Percentiles rank a stretch among this genome's conserved stretches.
phyloP scores from a whole-genome alignment of 2,113 vertebrate genomes.

The Columba livia region DNA sequence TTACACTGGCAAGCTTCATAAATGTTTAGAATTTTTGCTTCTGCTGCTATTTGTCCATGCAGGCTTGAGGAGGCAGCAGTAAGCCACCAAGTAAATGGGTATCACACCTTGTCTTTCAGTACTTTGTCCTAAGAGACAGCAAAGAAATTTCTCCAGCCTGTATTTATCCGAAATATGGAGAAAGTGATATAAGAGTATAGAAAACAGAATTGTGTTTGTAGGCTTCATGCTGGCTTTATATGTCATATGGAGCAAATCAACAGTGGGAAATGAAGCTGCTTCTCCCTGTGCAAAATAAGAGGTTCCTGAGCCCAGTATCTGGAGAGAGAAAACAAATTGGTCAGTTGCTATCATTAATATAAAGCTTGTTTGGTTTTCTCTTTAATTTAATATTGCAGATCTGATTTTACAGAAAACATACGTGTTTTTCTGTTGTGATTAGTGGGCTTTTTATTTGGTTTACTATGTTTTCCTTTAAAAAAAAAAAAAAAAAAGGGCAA shows the following conservation, averaged over 20 bases:
- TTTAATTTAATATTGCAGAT: neutral
- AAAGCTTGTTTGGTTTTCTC: neutral
- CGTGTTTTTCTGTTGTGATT: neutral
- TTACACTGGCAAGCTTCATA: conserved; percentile 1
- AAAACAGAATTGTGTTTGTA: neutral
- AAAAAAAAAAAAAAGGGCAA: neutral
- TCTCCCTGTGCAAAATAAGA: neutral
- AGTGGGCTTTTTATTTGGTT: neutral
- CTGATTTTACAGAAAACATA: neutral
- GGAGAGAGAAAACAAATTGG: neutral
- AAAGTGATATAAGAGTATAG: neutral
- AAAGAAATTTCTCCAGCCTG: neutral
- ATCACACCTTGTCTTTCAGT: neutral
- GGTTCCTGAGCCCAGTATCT: neutral
- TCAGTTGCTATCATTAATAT: neutral
- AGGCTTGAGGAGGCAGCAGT: neutral
- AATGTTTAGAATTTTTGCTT: conserved; percentile 2
- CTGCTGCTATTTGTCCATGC: neutral
- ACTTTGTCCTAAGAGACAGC: neutral
- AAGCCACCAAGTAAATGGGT: neutral
- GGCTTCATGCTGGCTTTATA: neutral
- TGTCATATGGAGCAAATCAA: neutral
- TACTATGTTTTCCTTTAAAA: neutral
- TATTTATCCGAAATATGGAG: neutral
- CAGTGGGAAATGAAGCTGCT: neutral